Percentiles rank a stretch among this genome's conserved stretches.
Evolutionary conservation across 1,140 invertebrate genomes (phyloP).

Genomic region (Pseudomyrmex concolor): DNA sequence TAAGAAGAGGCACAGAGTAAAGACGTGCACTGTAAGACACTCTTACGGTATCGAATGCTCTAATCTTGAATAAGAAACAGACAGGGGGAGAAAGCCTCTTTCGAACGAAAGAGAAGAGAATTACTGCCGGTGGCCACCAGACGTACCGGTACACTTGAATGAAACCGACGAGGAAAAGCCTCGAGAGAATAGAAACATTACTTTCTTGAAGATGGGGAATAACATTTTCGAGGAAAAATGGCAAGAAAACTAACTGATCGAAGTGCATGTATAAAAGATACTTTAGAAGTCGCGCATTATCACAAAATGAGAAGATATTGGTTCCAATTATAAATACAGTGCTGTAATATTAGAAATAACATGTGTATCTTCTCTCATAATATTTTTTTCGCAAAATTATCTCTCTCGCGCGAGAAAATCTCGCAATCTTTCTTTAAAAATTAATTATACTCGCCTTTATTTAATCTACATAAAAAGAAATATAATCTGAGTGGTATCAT

Average conservation of each 20-base stretch:
- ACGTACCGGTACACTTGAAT: constrained; percentile 65
- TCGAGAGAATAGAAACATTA: constrained; percentile 65
- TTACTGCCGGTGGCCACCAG: constrained; percentile 33
- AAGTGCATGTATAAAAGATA: constrained; percentile 20
- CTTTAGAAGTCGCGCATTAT: constrained; percentile 8
- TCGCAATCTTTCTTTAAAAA: not conserved
- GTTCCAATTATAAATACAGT: not conserved
- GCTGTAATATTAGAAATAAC: not conserved
- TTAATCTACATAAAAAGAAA: not conserved
- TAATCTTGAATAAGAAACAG: constrained; percentile 72
- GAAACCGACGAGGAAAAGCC: constrained; percentile 63
- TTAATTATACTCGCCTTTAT: not conserved
- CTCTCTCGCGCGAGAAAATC: too few relatives aligned
- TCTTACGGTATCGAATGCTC: constrained; percentile 23
- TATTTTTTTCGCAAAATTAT: too few relatives aligned
- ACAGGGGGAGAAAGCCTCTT: not conserved
- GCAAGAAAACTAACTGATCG: constrained; percentile 32
- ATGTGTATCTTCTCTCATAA: not conserved
- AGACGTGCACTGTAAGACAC: constrained; percentile 17
- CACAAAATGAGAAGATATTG: not conserved
- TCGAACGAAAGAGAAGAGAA: constrained; percentile 19
- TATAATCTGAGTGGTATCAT: not conserved
- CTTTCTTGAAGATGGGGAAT: constrained; percentile 35
- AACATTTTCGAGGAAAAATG: constrained; percentile 42
- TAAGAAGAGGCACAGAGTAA: constrained; percentile 29